Base-by-base conservation (phyloP, 2,888 invertebrate genomes). In the Netelia melanura region DNA sequence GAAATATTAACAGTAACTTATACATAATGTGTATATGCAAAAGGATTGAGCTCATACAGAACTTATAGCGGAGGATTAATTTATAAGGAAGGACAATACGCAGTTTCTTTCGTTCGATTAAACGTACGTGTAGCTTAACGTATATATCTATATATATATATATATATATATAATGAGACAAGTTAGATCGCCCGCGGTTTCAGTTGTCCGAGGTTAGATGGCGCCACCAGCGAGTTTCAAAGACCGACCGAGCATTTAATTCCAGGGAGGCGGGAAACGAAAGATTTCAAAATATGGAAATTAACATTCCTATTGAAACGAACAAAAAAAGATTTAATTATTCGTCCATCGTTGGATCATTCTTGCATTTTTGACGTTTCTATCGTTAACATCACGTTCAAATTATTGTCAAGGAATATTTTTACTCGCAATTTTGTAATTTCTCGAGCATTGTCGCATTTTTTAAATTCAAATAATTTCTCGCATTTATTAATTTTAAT, bases 61-160 rank as follows among this genome's bases (percentile, higher is more conserved):
- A 43, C 61, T 70, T 77, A 80, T 72, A 23, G 72, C 85, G 86
- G 83, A 81, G 80, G 86, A 88, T 88, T 92, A 90, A 90, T 91
- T 91, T 89, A 81, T 89, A 91, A 92, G 88, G 87, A 89, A 91
- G 88, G 92, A 93, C 93, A 93, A 93, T 93, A 93, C 91, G 93
- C 91, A 79, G 89, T 89, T 91, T 89, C 89, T 78, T 81, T 75
- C 79, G 84, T 91, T 91, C 85, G 76, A 85, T 88, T 43, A 21
- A 90, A 87, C 86, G 84, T 78, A 72, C 83, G 68, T 58, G 21
- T 58, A 58, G n/a, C 9, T 58, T 9, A n/a, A 58, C n/a, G 9
- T 58, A 48, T 48, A 48, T 48, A 48, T 48, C 10, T 48, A 48
- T 48, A 14, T 48, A 48, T 48, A 11, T 48, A 11, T 48, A n/a